Conservation (phyloP, 1,140 invertebrate species). For the Diorhabda elongata region DNA sequence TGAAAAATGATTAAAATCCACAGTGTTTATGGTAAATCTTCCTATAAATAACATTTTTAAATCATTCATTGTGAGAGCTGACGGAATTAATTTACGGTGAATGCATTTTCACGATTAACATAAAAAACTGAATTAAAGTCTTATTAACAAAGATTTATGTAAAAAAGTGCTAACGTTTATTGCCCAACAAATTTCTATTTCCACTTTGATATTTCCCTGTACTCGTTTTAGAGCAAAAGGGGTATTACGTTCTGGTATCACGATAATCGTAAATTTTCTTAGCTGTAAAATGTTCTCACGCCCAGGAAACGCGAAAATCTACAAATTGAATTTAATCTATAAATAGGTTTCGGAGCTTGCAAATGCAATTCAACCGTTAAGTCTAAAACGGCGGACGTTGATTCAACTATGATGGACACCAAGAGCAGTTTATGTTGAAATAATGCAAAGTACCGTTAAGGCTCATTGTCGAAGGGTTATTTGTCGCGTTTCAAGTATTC, state of each 20-base stretch:
- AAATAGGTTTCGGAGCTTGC: constrained; percentile 7
- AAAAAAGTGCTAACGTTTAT: too few species aligned
- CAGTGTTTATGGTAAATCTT: too few species aligned
- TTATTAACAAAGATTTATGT: too few species aligned
- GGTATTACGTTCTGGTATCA: not conserved
- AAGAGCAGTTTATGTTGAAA: constrained; percentile 17
- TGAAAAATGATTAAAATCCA: too few species aligned
- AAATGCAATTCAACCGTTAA: constrained; percentile 12
- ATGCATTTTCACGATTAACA: too few species aligned
- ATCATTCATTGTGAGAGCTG: too few species aligned
- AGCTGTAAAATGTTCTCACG: constrained; percentile 2
- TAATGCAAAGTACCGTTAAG: constrained; percentile 16
- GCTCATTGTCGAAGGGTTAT: not conserved
- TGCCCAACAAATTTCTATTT: too few species aligned
- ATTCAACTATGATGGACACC: constrained; percentile 15
- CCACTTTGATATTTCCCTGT: not conserved
- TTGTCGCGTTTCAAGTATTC: too few species aligned
- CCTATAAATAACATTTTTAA: too few species aligned
- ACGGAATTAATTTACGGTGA: too few species aligned
- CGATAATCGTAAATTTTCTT: constrained; percentile 5
- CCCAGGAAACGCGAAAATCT: not conserved
- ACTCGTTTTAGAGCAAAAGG: not conserved
- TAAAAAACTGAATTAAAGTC: too few species aligned
- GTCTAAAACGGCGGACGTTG: constrained; percentile 11
- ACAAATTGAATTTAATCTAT: constrained; percentile 7